Base-by-base conservation (phyloP, 2,888 invertebrate genomes). In the Agrotis segetum region DNA sequence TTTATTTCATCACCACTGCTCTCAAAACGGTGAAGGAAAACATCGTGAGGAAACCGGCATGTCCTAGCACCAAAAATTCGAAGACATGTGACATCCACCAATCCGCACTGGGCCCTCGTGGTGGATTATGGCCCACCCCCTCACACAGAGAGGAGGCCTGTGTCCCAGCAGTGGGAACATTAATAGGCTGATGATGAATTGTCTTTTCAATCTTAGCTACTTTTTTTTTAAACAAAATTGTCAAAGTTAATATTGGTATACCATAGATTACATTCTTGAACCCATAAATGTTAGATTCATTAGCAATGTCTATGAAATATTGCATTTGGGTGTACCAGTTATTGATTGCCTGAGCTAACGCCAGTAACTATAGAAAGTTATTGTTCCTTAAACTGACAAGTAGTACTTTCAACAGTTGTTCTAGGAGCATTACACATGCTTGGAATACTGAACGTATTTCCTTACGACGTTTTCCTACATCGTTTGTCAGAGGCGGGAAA, bases 381-480 rank as follows among this genome's bases (percentile, higher is more conserved):
- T 60, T 49, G 34, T 47, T 47, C 4, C n/a, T 40, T 17, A 46
- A 44, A n/a, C 17, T 61, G 29, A 52, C 49, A 40, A 14, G 24
- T 71, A 53, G 40, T 66, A 75, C 17, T 56, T 19, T 44, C 34
- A 67, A 34, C 21, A 56, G n/a, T 17, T 50, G 44, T 56, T 67
- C 40, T 44, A 11, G 13, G 49, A 46, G 21, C 21, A 44, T 55
- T 49, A 24, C 11, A 24, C 17, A 24, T 19, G 34, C 17, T 68
- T 17, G 13, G n/a, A 76, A 67, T 67, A 52, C 46, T 34, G 24
- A 79, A 64, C 21, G 21, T 60, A 46, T 67, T 73, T 56, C 52
- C 62, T 63, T 21, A 67, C 67, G 49, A 67, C 59, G 6, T 60
- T 67, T 64, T 52, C 53, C 53, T 60, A 52, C 21, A 79, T 74